Conservation (phyloP, 2,113 vertebrate genomes). For the Gorsachius goisagi region DNA sequence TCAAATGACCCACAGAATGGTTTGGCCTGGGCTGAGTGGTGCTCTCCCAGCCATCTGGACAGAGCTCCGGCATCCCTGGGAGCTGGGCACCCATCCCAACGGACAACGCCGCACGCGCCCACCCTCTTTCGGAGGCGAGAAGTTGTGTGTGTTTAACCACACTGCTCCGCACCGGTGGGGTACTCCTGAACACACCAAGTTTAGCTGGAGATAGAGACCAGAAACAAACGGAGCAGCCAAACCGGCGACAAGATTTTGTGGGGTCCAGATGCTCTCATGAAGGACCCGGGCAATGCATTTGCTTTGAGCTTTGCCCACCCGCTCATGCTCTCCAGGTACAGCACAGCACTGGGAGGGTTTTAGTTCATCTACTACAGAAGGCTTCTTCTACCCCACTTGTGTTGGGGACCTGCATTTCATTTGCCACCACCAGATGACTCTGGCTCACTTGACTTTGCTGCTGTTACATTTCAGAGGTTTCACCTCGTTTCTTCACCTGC, state of each 20-base stretch:
- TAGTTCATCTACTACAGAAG: not conserved
- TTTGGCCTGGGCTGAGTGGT: no score
- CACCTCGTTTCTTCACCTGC: not conserved
- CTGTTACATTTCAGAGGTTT: not conserved
- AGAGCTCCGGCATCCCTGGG: not conserved
- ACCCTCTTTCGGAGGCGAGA: not conserved
- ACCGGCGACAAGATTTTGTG: not conserved
- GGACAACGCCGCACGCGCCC: rapidly evolving
- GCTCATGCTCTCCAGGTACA: no score
- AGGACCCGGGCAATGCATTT: not conserved
- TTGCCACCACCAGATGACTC: not conserved
- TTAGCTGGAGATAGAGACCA: not conserved
- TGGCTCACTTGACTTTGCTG: not conserved
- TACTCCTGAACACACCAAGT: not conserved
- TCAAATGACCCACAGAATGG: not conserved
- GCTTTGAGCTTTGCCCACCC: not conserved
- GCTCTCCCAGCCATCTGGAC: not conserved
- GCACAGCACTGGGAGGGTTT: rapidly evolving
- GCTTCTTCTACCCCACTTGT: not conserved
- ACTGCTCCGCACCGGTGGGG: not conserved
- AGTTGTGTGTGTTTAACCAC: not conserved
- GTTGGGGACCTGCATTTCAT: not conserved
- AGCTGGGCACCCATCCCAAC: not conserved
- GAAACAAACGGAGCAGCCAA: not conserved
- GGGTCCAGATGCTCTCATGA: not conserved